Evolutionary conservation across 2,113 vertebrate species (phyloP).

Genomic region (Lutjanus erythropterus): DNA sequence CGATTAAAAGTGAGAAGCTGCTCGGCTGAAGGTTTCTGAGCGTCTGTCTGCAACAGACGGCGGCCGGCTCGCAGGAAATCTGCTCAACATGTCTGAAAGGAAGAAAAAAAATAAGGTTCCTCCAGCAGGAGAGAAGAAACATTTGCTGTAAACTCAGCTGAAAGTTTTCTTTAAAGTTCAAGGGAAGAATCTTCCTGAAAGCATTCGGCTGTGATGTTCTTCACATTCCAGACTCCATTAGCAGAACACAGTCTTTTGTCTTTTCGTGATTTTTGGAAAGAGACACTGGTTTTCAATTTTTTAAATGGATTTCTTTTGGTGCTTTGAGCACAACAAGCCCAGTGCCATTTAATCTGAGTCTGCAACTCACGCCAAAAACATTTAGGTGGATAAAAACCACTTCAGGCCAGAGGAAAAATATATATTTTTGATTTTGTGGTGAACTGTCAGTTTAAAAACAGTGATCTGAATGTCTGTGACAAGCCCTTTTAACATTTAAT

Average conservation of each 20-base stretch:
- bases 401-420: no score
- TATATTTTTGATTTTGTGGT: no score
- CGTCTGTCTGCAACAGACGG: conserved; percentile 56
- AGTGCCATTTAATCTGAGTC: no score
- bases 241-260: neutral
- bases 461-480: no score
- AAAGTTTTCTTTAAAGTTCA: neutral
- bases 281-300: no score
- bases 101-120: conserved; percentile 6
- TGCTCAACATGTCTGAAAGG: conserved; percentile 23
- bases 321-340: no score
- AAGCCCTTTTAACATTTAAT: no score
- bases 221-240: neutral
- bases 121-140: neutral
- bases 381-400: no score
- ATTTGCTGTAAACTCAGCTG: neutral
- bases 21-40: conserved; percentile 36
- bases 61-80: neutral
- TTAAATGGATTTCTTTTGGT: no score
- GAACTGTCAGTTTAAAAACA: no score
- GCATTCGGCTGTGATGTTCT: neutral
- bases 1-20: conserved; percentile 21
- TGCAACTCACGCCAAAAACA: no score
- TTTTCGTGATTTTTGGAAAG: no score
- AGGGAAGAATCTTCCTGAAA: neutral